Conservation (phyloP, 2,113 vertebrate species). For the Carettochelys insculpta region DNA sequence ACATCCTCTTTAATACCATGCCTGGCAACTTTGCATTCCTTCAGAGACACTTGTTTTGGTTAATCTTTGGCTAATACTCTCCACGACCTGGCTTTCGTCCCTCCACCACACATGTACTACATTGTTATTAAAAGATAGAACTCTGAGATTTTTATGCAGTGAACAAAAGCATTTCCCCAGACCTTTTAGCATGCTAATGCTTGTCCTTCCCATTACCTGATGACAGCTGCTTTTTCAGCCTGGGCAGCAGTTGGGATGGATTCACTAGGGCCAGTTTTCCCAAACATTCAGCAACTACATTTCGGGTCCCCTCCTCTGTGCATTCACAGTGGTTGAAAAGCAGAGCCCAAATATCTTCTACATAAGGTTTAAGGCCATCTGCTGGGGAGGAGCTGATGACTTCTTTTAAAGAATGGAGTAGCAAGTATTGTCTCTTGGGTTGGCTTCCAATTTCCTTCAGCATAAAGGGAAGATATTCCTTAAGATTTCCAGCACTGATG, state of each 20-base stretch:
- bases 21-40: neutral
- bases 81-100: neutral
- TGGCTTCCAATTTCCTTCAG: constrained; percentile 87
- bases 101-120: neutral
- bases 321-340: constrained; percentile 89
- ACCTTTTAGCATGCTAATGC: neutral
- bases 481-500: constrained; percentile 85
- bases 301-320: constrained; percentile 89
- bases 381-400: constrained; percentile 85
- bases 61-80: neutral
- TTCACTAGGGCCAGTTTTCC: constrained; percentile 88
- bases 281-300: constrained; percentile 91
- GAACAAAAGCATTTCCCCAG: neutral
- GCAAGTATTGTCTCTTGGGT: constrained; percentile 88
- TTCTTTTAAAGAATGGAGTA: constrained; percentile 92
- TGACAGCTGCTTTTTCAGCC: constrained; percentile 86
- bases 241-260: constrained; percentile 84
- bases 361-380: constrained; percentile 79
- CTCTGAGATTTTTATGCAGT: neutral
- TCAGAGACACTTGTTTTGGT: neutral
- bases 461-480: constrained; percentile 90
- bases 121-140: neutral
- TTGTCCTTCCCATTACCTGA: constrained; percentile 75
- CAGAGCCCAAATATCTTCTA: constrained; percentile 91
- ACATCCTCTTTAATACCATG: neutral